Conservation (phyloP, 2,797 vertebrate species). For the Mycteria americana region DNA sequence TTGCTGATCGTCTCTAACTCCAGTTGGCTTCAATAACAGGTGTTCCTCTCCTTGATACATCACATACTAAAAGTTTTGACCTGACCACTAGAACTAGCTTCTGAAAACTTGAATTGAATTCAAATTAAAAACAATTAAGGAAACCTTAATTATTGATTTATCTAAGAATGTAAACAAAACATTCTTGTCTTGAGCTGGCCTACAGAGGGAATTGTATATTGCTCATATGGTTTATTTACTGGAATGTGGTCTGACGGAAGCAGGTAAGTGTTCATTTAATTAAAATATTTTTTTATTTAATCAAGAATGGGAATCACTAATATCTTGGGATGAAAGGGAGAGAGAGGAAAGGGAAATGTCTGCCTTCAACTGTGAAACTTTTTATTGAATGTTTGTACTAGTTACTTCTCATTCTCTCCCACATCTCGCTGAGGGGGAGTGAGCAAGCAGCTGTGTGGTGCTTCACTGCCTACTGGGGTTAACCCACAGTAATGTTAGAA, state of each 20-base stretch:
- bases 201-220: not conserved
- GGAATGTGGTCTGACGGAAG: not conserved
- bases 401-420: not conserved
- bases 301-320: not conserved
- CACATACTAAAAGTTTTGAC: not conserved
- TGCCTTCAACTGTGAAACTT: not conserved
- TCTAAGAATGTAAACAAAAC: not conserved
- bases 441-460: not conserved
- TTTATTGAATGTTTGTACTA: not conserved
- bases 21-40: not conserved
- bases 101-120: not conserved
- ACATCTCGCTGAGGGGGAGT: not conserved
- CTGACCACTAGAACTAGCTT: not conserved
- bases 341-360: not conserved
- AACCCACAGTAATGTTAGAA: not conserved
- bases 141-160: not conserved
- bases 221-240: not conserved
- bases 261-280: not conserved
- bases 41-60: not conserved
- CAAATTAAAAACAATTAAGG: not conserved
- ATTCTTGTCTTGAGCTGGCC: not conserved
- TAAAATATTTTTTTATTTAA: not conserved
- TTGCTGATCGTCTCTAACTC: not conserved
- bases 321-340: not conserved
- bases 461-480: not conserved